A percentile compares a stretch with the other conserved stretches of the same genome.
phyloP scores from a whole-genome alignment of 2,113 vertebrate species.

The Callithrix jacchus region DNA sequence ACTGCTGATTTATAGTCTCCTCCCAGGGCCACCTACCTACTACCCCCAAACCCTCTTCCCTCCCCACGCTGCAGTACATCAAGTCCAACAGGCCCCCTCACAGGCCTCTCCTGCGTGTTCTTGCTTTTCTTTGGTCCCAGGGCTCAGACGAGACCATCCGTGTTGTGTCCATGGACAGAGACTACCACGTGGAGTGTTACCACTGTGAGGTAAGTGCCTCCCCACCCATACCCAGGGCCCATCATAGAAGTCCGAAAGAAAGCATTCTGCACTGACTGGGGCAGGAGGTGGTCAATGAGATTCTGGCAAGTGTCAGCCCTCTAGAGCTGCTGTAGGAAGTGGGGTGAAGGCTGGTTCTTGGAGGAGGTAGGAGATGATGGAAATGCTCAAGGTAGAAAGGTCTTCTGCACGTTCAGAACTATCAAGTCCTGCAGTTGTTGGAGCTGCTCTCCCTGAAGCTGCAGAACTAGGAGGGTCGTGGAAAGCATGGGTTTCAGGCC shows the following conservation, averaged over 20 bases:
- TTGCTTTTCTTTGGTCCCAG: constrained; percentile 79
- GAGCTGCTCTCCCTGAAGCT: neutral
- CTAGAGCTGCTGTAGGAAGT: neutral
- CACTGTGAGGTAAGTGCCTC: constrained; percentile 92
- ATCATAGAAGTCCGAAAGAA: rapidly evolving
- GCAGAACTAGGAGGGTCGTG: rapidly evolving
- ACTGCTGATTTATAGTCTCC: rapidly evolving
- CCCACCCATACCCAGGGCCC: neutral
- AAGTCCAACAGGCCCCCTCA: rapidly evolving
- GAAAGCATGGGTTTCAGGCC: neutral
- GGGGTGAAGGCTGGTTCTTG: neutral
- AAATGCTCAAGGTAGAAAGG: neutral
- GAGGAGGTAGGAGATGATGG: neutral
- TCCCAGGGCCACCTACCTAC: neutral
- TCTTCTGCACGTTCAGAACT: neutral
- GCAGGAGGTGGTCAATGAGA: rapidly evolving
- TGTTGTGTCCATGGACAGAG: constrained; percentile 98
- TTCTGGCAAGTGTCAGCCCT: neutral
- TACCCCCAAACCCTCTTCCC: neutral
- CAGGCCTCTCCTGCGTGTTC: neutral
- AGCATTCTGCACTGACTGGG: rapidly evolving
- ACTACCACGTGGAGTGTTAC: constrained; percentile 97
- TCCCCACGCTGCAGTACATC: rapidly evolving
- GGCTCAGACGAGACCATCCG: constrained; percentile 97
- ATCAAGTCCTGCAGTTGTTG: neutral